Evolutionary conservation across 2,888 invertebrate genomes (phyloP), one percentile per base, ranked within the genome.

Genomic region (Philereme transversata): DNA sequence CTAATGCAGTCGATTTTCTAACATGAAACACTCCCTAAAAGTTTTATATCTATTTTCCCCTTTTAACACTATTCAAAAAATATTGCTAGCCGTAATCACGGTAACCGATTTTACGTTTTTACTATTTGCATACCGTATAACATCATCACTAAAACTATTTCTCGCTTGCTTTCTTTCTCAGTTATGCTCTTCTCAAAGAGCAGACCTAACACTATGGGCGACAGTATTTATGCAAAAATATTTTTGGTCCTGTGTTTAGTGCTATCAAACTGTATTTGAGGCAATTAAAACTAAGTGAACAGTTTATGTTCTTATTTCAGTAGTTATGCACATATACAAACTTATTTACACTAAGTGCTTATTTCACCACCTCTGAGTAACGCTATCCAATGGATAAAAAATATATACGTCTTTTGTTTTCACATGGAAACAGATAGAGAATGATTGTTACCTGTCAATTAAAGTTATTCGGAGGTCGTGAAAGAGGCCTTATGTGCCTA

Each of bases 11-110:
- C 54, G 36, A 43, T 52, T 50, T 53, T 57, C 57, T 45, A 45
- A 54, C 5, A 44, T 47, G 46, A 36, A 57, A 55, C 54, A 56
- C 45, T 51, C 51, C 51, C 49, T 57, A 54, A 48, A 45, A 51
- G 36, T 52, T 57, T 51, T 54, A 58, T 47, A 38, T 51, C 51
- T 57, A 58, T 48, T 51, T 44, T 56, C 51, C 48, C 45, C 45
- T n/a, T 46, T 44, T 54, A 62, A 62, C 58, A 62, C 62, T 62
- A 62, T 56, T 62, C 62, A 55, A 62, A 62, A 62, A 62, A 62
- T 62, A 62, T 62, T 62, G 58, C 58, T 62, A 62, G 49, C 55
- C 48, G 41, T 62, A 59, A 62, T 56, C 56, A 59, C 58, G 59
- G 57, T 62, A 55, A 59, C 55, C 62, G 49, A 59, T 59, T 62